Conservation (phyloP, 37 sponge, comb jelly and placozoan genomes). For the Ephydatia muelleri region DNA sequence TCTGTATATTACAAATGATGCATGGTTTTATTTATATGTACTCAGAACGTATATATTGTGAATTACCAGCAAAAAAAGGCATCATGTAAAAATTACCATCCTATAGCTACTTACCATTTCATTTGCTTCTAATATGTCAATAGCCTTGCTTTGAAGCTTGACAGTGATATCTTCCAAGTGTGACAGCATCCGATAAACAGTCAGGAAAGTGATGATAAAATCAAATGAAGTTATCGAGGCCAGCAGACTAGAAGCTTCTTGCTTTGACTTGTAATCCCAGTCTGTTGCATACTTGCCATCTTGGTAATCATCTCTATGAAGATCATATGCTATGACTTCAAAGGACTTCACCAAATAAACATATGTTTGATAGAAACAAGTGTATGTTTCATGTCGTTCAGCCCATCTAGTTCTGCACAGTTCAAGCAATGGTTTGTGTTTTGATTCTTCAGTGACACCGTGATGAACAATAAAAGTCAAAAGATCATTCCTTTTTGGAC, state of each 20-base stretch:
- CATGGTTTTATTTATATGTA: not conserved
- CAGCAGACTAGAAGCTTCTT: slow-evolving; percentile 1
- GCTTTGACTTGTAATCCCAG: slow-evolving; percentile 1
- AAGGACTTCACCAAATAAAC: not conserved
- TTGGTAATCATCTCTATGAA: not conserved
- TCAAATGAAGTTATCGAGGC: not conserved
- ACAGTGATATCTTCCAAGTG: slow-evolving; percentile 28
- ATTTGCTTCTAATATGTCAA: slow-evolving; percentile 9
- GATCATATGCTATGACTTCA: slow-evolving; percentile 1
- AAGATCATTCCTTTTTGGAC: slow-evolving; percentile 17
- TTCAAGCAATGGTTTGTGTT: slow-evolving; percentile 25
- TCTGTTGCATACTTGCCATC: not conserved
- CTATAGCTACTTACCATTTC: slow-evolving; percentile 4
- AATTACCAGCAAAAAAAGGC: not conserved
- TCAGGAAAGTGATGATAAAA: slow-evolving; percentile 3
- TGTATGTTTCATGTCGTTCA: slow-evolving; percentile 16
- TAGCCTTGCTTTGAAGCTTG: slow-evolving; percentile 21
- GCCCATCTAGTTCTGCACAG: slow-evolving; percentile 30
- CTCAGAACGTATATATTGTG: not conserved
- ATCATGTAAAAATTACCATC: not conserved
- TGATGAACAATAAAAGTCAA: slow-evolving; percentile 9
- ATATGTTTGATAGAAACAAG: not conserved
- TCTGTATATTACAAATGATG: not conserved
- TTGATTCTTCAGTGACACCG: slow-evolving; percentile 14
- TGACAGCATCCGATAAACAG: slow-evolving; percentile 10